Evolutionary conservation across 2,113 vertebrate genomes (phyloP), one percentile per base, ranked within the genome.

Genomic region (Pseudorasbora parva): DNA sequence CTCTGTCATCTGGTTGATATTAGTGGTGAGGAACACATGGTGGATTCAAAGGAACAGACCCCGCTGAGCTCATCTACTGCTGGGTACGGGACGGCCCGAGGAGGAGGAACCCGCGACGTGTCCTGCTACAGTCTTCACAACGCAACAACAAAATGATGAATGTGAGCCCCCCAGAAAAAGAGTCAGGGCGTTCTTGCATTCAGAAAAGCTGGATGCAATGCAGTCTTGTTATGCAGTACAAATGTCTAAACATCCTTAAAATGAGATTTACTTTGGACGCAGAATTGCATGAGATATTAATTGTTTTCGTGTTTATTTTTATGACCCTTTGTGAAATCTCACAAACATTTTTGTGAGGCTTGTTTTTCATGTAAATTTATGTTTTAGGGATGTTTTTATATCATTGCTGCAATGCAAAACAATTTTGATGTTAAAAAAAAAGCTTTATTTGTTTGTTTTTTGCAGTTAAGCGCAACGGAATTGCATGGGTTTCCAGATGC

Each of bases 1-100:
- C 92, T 84, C 89, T 91, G 86, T 94, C 94, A 95, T 95, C 94
- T 95, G 94, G 92, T 94, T 92, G 93, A 94, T 94, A 95, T 95
- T 95, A 95, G 94, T 92, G 93, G 94, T 93, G 91, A 94, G 87
- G 89, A 94, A 91, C 94, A 94, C 92, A 94, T 94, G 93, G 93
- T 89, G 89, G 74, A 93, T 93, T 94, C 92, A 94, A 93, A 94
- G 94, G 91, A 91, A 92, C 81, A 92, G 91, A 90, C 89, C 86
- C 86, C 87, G 87, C 93, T 94, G 94, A 94, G 92, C 94, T 94
- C 94, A 94, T 94, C 86, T 78, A 92, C 92, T 92, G 87, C 93
- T 92, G 89, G 85, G 64, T 41, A 68, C 19, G 9, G 64, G 33
- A 41, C 64, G 17, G 17, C 64, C 64, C 33, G 62, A 66, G 62